Conservation (phyloP, 2,797 vertebrate species). For the Gobio occitaniae region DNA sequence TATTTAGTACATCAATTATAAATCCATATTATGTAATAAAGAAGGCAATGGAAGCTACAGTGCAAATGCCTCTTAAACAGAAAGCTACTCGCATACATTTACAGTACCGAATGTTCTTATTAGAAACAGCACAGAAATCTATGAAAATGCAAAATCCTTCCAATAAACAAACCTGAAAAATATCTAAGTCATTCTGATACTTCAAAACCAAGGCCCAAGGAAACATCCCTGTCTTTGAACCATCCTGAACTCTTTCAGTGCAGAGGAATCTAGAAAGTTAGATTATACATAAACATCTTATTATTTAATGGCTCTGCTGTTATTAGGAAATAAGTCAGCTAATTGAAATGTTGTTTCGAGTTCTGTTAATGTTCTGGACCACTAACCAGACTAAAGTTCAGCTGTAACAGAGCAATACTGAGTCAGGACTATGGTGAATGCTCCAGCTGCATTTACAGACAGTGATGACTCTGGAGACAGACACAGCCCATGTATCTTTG, state of each 20-base stretch:
- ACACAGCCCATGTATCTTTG: not conserved
- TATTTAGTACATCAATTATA: slow-evolving; percentile 57
- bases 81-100: slow-evolving; percentile 58
- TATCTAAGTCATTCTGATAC: slow-evolving; percentile 1
- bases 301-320: slow-evolving; percentile 33
- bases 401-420: not conserved
- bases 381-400: not conserved
- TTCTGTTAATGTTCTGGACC: slow-evolving; percentile 7
- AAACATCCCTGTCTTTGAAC: slow-evolving; percentile 38
- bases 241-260: slow-evolving; percentile 54
- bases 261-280: slow-evolving; percentile 45
- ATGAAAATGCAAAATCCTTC: slow-evolving; percentile 45
- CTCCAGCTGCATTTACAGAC: not conserved
- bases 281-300: slow-evolving; percentile 37
- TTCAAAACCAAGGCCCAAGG: not conserved
- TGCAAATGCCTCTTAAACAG: slow-evolving; percentile 60
- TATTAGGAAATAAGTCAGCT: slow-evolving; percentile 47
- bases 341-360: slow-evolving; percentile 47
- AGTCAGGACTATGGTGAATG: slow-evolving; percentile 20
- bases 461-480: not conserved
- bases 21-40: slow-evolving; percentile 56
- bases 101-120: slow-evolving; percentile 61
- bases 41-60: slow-evolving; percentile 62
- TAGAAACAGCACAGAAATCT: slow-evolving; percentile 48
- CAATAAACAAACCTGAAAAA: slow-evolving; percentile 26